phyloP scores from a whole-genome alignment of 2,113 vertebrate species.

The Lethenteron camtschaticum region DNA sequence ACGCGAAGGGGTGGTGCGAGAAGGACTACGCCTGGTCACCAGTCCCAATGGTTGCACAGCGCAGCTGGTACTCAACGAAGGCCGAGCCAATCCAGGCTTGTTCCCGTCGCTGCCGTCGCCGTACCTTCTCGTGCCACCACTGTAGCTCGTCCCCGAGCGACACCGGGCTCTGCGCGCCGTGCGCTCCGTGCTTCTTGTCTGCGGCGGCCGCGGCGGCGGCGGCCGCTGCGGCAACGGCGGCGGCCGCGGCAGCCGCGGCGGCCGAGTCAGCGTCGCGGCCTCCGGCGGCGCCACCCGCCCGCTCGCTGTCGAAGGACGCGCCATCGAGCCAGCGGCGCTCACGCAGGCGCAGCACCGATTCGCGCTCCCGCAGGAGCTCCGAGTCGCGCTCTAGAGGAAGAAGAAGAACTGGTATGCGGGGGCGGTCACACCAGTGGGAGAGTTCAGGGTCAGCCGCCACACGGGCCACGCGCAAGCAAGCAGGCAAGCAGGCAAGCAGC shows the following conservation, averaged over 20 bases:
- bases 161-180: slow-evolving; percentile 71
- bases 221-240: slow-evolving; percentile 73
- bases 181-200: slow-evolving; percentile 47
- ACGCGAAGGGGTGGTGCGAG: too few species aligned
- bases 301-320: slow-evolving; percentile 92
- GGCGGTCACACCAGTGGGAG: slow-evolving; percentile 99
- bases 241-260: slow-evolving; percentile 58
- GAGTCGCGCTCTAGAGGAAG: slow-evolving; percentile 99
- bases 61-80: too few species aligned
- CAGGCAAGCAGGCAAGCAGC: background rate
- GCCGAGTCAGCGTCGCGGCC: background rate
- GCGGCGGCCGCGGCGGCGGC: background rate
- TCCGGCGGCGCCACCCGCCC: slow-evolving; percentile 22
- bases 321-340: slow-evolving; percentile 96
- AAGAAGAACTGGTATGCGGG: slow-evolving; percentile 99
- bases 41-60: too few species aligned
- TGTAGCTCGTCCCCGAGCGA: slow-evolving; percentile 90
- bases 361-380: slow-evolving; percentile 97
- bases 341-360: slow-evolving; percentile 95
- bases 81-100: too few species aligned
- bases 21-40: too few species aligned
- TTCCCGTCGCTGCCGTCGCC: slow-evolving; percentile 7
- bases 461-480: background rate
- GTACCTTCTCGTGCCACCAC: slow-evolving; percentile 98
- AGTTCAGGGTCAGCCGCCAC: slow-evolving; percentile 27